Evolutionary conservation across 1,140 invertebrate species (phyloP), one percentile per base, ranked within the genome.

Genomic region (Hirudo medicinalis): DNA sequence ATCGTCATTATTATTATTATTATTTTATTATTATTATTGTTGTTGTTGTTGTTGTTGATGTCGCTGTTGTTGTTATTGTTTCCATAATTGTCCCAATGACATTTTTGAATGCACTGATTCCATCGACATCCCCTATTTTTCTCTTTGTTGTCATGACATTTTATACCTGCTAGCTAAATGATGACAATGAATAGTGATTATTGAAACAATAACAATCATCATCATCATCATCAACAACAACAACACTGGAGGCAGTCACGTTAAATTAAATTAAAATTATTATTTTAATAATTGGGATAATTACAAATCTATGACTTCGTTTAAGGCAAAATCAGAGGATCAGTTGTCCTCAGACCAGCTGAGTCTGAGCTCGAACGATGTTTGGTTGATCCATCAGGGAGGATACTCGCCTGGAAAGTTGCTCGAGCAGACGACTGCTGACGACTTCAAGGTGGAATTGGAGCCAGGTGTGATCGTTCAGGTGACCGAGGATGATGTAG

Each of bases 401-500:
- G 93, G 92, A 5, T 96, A 94, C 80, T 88, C 91, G 2, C 86
- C 88, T 0, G 90, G 89, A 2, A 76, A 77, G 68, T 86, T 88
- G 75, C 84, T 88, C 32, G 79, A 79, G 60, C n/a, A 60, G 69
- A 63, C 22, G 68, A 0, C 74, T 75, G 78, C 84, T 54, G 85
- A 86, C 29, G 88, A 90, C 76, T 81, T 90, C 11, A 85, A 84
- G 63, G 87, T 94, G 13, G 85, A 87, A n/a, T 81, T 95, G 25
- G 85, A 90, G 71, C 89, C 87, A 72, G 90, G 80, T 3, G 78
- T 92, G 76, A 82, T 89, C 22, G 80, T 94, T 29, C 86, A 87
- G 54, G 91, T 94, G 11, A 91, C 94, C 80, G 91, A 94, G 81
- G 91, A 94, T 81, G 91, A 94, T 77, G 85, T 94, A 67, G 92